phyloP scores from a whole-genome alignment of 2,113 vertebrate genomes.

The Thunnus maccoyii region DNA sequence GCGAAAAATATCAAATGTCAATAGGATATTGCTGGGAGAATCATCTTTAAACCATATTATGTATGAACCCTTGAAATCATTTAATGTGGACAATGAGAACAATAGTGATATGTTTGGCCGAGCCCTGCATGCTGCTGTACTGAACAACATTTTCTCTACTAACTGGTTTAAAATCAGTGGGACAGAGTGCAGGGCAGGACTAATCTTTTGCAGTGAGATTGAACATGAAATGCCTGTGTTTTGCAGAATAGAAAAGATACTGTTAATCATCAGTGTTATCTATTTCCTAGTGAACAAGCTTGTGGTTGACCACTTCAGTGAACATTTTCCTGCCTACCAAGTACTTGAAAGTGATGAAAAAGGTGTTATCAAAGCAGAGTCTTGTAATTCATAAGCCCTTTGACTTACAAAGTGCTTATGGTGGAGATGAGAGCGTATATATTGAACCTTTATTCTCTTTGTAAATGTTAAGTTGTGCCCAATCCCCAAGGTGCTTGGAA shows the following conservation, averaged over 20 bases:
- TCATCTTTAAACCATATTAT: neutral
- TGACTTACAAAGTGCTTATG: slow-evolving; percentile 16
- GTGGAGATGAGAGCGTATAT: slow-evolving; percentile 26
- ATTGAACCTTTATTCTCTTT: slow-evolving; percentile 16
- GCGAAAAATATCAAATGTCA: too few relatives aligned
- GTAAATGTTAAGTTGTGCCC: neutral
- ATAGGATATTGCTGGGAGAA: neutral
- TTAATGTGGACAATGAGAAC: slow-evolving; percentile 19
- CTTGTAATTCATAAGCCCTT: slow-evolving; percentile 9
- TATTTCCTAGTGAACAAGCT: slow-evolving; percentile 1
- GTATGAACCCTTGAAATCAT: neutral
- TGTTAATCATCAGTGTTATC: neutral
- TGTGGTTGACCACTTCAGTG: slow-evolving; percentile 31
- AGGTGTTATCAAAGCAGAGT: slow-evolving; percentile 25
- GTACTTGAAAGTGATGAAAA: slow-evolving; percentile 32
- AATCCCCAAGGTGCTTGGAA: too few relatives aligned
- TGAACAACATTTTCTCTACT: neutral
- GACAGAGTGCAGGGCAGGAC: neutral
- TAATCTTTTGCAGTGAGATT: slow-evolving; percentile 1
- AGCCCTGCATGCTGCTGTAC: neutral
- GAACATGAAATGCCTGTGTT: slow-evolving; percentile 19
- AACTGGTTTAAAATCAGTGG: slow-evolving; percentile 10
- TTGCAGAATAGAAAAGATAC: slow-evolving; percentile 5
- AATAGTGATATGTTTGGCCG: neutral
- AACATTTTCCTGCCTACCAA: slow-evolving; percentile 12